Percentiles rank a stretch among this genome's conserved stretches.
Evolutionary conservation across 2,888 invertebrate genomes (phyloP).

Genomic region (Augiades crinisus): DNA sequence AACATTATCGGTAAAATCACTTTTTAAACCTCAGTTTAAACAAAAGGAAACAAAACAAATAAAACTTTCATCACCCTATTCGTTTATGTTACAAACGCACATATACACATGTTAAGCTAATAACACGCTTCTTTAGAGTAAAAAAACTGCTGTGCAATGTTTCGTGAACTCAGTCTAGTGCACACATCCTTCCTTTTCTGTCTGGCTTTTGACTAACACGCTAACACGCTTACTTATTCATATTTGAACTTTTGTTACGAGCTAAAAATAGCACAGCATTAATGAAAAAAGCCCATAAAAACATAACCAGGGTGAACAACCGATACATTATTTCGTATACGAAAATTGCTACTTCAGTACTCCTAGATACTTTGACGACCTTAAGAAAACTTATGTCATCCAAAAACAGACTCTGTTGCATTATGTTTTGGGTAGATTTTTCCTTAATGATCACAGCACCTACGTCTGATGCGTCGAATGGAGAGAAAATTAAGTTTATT

Average conservation of each 20-base stretch:
- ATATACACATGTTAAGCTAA: no score
- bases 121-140: no score
- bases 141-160: no score
- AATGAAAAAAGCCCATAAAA: slow-evolving; percentile 14
- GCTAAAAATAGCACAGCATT: slow-evolving; percentile 4
- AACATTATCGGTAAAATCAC: no score
- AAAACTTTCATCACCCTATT: no score
- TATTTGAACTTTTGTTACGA: not conserved
- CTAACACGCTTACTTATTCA: slow-evolving; percentile 1
- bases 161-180: no score
- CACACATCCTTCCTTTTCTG: no score
- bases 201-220: not conserved
- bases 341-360: slow-evolving; percentile 25
- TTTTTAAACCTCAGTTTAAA: no score
- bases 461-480: not conserved
- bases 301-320: slow-evolving; percentile 12
- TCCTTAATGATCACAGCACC: not conserved
- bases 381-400: slow-evolving; percentile 1
- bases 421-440: not conserved
- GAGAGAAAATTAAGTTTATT: not conserved
- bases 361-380: slow-evolving; percentile 16
- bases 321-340: slow-evolving; percentile 23
- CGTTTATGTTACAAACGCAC: no score
- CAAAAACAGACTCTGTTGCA: not conserved
- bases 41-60: no score